Evolutionary conservation across 2,888 invertebrate genomes (phyloP).

Genomic region (Heliconius charithonia): DNA sequence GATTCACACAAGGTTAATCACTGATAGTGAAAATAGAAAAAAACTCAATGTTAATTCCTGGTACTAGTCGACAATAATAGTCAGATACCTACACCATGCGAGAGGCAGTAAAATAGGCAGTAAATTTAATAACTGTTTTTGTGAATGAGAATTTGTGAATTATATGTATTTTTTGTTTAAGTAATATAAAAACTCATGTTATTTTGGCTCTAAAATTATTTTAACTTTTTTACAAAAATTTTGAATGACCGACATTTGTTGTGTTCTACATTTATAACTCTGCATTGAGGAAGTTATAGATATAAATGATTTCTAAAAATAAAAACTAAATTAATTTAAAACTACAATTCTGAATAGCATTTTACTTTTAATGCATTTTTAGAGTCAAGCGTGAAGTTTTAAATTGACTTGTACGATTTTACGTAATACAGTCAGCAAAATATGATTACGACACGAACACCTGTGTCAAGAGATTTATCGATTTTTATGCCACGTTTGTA

Average conservation of each 20-base stretch:
- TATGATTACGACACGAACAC: conserved; percentile 64
- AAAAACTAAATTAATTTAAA: neutral
- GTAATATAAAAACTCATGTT: neutral
- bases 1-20: conserved; percentile 76
- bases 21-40: conserved; percentile 69
- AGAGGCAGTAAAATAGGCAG: neutral
- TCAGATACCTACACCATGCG: neutral
- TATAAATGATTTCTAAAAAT: neutral
- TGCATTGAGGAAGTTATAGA: neutral
- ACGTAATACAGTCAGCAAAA: conserved; percentile 51
- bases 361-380: neutral
- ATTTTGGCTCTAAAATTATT: neutral
- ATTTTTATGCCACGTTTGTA: conserved; percentile 55
- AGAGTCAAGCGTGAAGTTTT: neutral
- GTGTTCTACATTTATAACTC: neutral
- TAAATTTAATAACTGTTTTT: neutral
- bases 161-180: too few species aligned
- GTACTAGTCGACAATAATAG: conserved; percentile 35
- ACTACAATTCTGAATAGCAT: neutral
- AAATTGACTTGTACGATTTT: conserved; percentile 32
- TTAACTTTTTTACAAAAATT: neutral
- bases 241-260: neutral
- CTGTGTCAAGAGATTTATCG: conserved; percentile 75
- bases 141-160: too few species aligned
- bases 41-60: conserved; percentile 46